phyloP scores from a whole-genome alignment of 2,888 invertebrate species.

The Eucriotettix oculatus region DNA sequence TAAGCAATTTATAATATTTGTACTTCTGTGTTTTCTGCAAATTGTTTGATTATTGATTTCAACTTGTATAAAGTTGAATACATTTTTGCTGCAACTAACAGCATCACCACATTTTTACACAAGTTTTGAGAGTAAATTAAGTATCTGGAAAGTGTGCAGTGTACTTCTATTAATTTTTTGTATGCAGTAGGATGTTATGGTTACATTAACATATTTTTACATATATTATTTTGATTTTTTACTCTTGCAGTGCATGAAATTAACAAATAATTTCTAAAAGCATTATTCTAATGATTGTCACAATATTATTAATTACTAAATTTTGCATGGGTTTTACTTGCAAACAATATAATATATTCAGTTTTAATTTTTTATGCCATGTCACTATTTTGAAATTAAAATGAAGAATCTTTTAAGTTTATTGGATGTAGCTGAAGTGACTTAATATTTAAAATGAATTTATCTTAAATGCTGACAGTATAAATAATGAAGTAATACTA shows the following conservation, averaged over 20 bases:
- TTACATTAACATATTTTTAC: constrained; percentile 1
- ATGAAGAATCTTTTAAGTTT: background rate
- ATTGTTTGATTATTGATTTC: no score
- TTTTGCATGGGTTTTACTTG: background rate
- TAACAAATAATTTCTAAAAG: background rate
- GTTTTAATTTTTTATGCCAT: background rate
- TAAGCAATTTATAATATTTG: no score
- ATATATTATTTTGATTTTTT: constrained; percentile 1
- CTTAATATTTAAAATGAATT: no score
- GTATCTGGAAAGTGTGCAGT: background rate
- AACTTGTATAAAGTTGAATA: background rate
- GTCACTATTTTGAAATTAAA: background rate
- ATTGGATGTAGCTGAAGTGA: no score
- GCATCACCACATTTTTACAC: background rate
- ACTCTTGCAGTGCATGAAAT: constrained; percentile 6
- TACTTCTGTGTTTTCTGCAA: no score
- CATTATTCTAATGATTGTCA: constrained; percentile 1
- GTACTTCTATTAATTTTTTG: constrained; percentile 3
- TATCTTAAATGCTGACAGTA: no score
- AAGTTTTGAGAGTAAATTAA: background rate
- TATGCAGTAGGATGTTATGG: constrained; percentile 6
- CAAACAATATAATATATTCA: background rate
- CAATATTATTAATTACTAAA: background rate
- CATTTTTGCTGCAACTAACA: background rate
- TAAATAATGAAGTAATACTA: no score